phyloP scores from a whole-genome alignment of 2,113 vertebrate species.

The Petrocephalus zakoni region DNA sequence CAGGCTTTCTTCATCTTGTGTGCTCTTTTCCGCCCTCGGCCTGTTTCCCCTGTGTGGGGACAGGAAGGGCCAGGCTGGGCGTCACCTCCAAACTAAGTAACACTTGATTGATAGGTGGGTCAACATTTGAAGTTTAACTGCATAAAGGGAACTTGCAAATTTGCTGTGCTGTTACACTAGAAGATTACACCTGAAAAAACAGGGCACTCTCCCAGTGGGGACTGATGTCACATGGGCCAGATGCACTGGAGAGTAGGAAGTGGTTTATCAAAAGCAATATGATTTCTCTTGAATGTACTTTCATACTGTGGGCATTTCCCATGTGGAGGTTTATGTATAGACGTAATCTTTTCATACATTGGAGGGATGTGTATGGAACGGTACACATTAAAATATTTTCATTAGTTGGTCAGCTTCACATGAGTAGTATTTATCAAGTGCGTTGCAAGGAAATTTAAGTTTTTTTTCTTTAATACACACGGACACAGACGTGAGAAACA shows the following conservation, averaged over 20 bases:
- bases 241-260: neutral
- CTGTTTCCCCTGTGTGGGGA: neutral
- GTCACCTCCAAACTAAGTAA: neutral
- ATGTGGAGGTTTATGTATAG: neutral
- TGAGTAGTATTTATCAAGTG: neutral
- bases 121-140: neutral
- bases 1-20: neutral
- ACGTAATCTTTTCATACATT: neutral
- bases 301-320: neutral
- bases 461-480: neutral
- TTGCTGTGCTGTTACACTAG: neutral
- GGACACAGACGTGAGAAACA: neutral
- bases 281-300: neutral
- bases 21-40: neutral
- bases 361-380: neutral
- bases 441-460: neutral
- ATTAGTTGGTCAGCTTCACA: neutral
- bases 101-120: conserved; percentile 3
- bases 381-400: neutral
- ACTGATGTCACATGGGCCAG: neutral
- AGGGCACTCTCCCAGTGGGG: neutral
- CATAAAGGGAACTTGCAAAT: neutral
- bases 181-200: neutral
- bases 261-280: neutral
- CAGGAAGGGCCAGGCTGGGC: neutral